Evolutionary conservation across 2,888 invertebrate species (phyloP).

Genomic region (Herminia tarsipennalis): DNA sequence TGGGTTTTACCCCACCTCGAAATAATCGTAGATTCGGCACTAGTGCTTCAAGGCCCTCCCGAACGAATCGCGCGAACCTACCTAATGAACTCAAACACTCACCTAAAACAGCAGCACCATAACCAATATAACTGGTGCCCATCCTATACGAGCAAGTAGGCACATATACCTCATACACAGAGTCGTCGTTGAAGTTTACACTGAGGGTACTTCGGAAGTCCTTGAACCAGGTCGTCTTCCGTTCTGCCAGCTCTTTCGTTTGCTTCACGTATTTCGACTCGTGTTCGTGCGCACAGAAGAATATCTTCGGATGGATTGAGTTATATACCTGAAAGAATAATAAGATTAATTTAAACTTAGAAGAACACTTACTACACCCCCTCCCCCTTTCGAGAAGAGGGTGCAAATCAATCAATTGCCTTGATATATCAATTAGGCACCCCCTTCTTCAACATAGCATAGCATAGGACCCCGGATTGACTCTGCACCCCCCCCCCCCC

Average conservation of each 20-base stretch:
- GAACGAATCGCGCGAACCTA: too few species aligned
- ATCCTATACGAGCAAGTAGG: conserved; percentile 99
- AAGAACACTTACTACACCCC: too few species aligned
- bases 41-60: too few species aligned
- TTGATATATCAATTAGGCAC: too few species aligned
- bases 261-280: conserved; percentile 86
- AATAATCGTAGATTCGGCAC: too few species aligned
- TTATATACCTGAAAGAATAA: conserved; percentile 86
- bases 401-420: too few species aligned
- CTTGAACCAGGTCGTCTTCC: conserved; percentile 48
- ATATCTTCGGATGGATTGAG: conserved; percentile 79
- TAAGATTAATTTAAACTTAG: not conserved
- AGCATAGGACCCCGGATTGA: too few species aligned
- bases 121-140: conserved; percentile 95
- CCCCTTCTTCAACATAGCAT: too few species aligned
- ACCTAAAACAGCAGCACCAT: conserved; percentile 93
- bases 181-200: conserved; percentile 49
- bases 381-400: too few species aligned
- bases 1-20: too few species aligned
- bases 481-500: too few species aligned
- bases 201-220: conserved; percentile 50
- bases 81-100: too few species aligned
- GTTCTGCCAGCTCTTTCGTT: conserved; percentile 51
- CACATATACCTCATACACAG: conserved; percentile 92
- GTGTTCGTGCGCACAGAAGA: conserved; percentile 89